Percentiles rank a stretch among this genome's conserved stretches.
phyloP scores from a whole-genome alignment of 1,140 invertebrate species.

The Lordiphosa mommai region DNA sequence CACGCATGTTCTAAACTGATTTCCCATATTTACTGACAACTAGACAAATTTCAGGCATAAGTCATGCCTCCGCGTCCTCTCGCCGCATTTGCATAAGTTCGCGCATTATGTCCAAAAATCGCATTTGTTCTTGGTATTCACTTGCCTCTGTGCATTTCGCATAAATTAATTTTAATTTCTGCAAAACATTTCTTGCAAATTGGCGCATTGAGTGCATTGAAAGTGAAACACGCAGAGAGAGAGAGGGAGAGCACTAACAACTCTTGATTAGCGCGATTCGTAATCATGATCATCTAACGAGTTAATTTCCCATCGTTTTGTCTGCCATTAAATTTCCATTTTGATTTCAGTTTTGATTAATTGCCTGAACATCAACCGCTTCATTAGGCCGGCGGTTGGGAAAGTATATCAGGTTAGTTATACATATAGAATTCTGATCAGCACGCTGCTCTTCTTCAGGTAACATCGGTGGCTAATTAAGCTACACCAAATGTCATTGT shows the following conservation, averaged over 20 bases:
- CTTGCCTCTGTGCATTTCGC: conserved; percentile 7
- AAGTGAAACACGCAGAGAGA: background rate
- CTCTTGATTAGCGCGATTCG: conserved; percentile 46
- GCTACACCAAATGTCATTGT: conserved; percentile 68
- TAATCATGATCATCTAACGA: conserved; percentile 39
- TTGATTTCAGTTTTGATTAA: conserved; percentile 69
- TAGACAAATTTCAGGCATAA: conserved; percentile 80
- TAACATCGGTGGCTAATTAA: conserved; percentile 71
- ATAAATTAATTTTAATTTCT: conserved; percentile 3
- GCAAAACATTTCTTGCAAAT: background rate
- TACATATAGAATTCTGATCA: conserved; percentile 56
- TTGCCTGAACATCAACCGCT: conserved; percentile 53
- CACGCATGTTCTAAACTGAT: conserved; percentile 78
- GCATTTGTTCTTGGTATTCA: conserved; percentile 67
- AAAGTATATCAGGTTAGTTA: conserved; percentile 18
- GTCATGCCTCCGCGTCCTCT: conserved; percentile 44
- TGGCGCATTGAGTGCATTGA: no score
- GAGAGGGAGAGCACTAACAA: background rate
- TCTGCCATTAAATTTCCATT: conserved; percentile 68
- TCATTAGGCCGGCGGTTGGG: conserved; percentile 54
- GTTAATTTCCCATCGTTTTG: conserved; percentile 40
- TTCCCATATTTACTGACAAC: conserved; percentile 80
- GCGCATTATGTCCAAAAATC: conserved; percentile 75
- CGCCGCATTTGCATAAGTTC: conserved; percentile 69
- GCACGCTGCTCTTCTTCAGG: conserved; percentile 10